A percentile compares a stretch with the other conserved stretches of the same genome.
phyloP scores from a whole-genome alignment of 2,888 invertebrate genomes.

The Cactoblastis cactorum region DNA sequence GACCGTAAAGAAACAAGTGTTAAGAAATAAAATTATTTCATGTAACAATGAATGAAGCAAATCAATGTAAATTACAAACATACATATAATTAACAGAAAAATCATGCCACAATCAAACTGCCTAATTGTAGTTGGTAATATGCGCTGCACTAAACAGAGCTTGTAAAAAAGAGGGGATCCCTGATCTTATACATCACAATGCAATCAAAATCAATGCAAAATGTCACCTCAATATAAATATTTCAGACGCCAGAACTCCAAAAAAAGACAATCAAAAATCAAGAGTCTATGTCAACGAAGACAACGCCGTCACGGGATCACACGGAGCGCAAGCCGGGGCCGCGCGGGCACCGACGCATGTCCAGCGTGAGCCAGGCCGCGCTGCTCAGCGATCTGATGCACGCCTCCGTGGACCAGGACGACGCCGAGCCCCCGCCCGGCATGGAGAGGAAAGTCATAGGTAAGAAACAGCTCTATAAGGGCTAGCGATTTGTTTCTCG shows the following conservation, averaged over 20 bases:
- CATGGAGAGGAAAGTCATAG: conserved; percentile 59
- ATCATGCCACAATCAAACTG: too few relatives aligned
- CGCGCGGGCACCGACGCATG: conserved; percentile 55
- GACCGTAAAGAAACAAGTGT: too few relatives aligned
- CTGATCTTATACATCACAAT: too few relatives aligned
- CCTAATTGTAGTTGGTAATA: too few relatives aligned
- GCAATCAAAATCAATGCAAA: conserved; percentile 8
- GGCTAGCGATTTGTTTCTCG: too few relatives aligned
- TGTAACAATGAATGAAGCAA: too few relatives aligned
- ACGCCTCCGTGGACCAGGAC: conserved; percentile 52
- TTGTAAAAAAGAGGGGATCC: too few relatives aligned
- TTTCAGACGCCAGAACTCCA: conserved; percentile 59
- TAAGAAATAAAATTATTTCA: too few relatives aligned
- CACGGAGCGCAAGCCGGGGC: conserved; percentile 33
- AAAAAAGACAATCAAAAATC: conserved; percentile 45
- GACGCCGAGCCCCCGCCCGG: conserved; percentile 48
- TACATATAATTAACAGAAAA: too few relatives aligned
- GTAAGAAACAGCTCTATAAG: too few relatives aligned
- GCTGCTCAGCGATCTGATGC: conserved; percentile 59
- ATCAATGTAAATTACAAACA: too few relatives aligned
- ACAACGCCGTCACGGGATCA: conserved; percentile 46
- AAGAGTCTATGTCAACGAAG: conserved; percentile 44
- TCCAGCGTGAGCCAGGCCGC: conserved; percentile 58
- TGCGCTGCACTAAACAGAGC: too few relatives aligned
- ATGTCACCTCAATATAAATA: not conserved